Conservation (phyloP, 2,888 invertebrate species). For the Horisme vitalbata region DNA sequence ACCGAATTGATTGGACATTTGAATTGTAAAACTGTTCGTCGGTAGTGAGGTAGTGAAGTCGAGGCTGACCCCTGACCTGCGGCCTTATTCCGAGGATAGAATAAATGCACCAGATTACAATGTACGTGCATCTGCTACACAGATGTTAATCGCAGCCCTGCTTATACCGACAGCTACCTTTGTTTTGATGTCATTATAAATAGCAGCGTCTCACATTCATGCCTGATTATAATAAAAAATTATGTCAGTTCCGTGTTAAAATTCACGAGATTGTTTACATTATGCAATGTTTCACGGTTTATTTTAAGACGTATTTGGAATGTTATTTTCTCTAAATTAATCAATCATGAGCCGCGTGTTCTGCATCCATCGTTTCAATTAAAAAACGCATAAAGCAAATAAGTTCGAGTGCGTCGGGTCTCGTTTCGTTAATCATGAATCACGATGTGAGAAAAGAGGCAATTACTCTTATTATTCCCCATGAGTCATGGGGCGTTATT, state of each 20-base stretch:
- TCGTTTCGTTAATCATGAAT: slow-evolving; percentile 68
- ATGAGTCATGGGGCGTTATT: slow-evolving; percentile 58
- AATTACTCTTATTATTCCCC: slow-evolving; percentile 73
- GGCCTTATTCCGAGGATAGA: slow-evolving; percentile 33
- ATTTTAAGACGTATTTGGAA: slow-evolving; percentile 34
- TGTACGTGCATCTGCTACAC: slow-evolving; percentile 57
- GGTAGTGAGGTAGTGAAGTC: slow-evolving; percentile 37
- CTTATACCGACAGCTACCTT: slow-evolving; percentile 56
- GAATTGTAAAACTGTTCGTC: slow-evolving; percentile 46
- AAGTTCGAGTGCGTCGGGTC: slow-evolving; percentile 57
- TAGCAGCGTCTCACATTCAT: slow-evolving; percentile 52
- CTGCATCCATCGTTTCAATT: slow-evolving; percentile 57
- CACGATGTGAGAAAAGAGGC: slow-evolving; percentile 78
- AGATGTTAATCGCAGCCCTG: slow-evolving; percentile 65
- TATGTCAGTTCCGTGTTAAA: slow-evolving; percentile 66
- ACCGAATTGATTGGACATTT: slow-evolving; percentile 44
- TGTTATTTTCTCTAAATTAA: slow-evolving; percentile 51
- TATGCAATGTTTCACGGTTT: slow-evolving; percentile 37
- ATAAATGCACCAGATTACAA: slow-evolving; percentile 47
- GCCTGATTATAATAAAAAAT: slow-evolving; percentile 49
- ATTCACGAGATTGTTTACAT: slow-evolving; percentile 36
- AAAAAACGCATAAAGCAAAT: slow-evolving; percentile 65
- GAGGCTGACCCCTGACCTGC: slow-evolving; percentile 47
- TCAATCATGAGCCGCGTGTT: slow-evolving; percentile 49
- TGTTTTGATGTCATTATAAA: slow-evolving; percentile 70